Evolutionary conservation across 2,797 vertebrate genomes (phyloP).

Genomic region (Lacerta bilineata): DNA sequence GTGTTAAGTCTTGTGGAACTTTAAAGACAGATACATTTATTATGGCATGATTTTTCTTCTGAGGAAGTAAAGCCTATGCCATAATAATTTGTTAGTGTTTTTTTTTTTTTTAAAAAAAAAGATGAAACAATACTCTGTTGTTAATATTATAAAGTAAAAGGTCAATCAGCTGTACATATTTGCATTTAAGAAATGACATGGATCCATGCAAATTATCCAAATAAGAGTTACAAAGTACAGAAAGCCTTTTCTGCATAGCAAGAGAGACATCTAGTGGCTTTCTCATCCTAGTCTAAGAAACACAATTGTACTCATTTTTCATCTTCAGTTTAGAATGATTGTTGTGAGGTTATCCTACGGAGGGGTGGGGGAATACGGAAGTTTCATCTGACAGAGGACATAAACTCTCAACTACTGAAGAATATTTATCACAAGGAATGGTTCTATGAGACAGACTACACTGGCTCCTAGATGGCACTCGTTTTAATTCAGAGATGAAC

Average conservation of each 20-base stretch:
- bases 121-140: neutral
- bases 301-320: neutral
- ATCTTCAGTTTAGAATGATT: neutral
- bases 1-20: no score
- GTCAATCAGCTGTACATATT: neutral
- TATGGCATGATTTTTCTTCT: neutral
- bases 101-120: neutral
- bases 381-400: neutral
- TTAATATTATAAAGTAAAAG: neutral
- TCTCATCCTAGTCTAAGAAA: neutral
- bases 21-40: neutral
- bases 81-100: neutral
- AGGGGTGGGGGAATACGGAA: neutral
- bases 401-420: no score
- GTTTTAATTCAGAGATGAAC: neutral
- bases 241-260: neutral
- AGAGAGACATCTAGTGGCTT: slow-evolving; percentile 37
- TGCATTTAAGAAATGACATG: neutral
- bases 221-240: neutral
- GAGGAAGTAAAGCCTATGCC: neutral
- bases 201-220: neutral
- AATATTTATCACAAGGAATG: neutral
- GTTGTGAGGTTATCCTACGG: neutral
- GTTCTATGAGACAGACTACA: neutral
- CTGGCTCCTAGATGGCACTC: neutral